Evolutionary conservation across 1,140 invertebrate species (phyloP).

Genomic region (Heliconius melpomene): DNA sequence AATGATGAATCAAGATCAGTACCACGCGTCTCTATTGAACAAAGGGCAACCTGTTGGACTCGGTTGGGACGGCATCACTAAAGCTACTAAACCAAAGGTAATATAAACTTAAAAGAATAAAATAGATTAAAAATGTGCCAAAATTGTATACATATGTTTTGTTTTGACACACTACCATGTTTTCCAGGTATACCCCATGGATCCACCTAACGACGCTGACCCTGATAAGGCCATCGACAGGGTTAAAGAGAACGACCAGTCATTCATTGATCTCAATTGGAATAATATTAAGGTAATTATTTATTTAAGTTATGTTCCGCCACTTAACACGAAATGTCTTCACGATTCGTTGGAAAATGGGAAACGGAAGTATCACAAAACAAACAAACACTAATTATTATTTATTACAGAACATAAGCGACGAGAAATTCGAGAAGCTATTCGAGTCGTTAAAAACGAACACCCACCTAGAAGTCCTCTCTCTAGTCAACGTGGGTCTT

Average conservation of each 20-base stretch:
- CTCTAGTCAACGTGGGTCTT: slow-evolving; percentile 96
- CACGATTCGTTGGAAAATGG: no score
- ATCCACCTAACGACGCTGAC: slow-evolving; percentile 97
- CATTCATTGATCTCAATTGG: slow-evolving; percentile 94
- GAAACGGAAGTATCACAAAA: no score
- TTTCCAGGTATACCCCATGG: slow-evolving; percentile 87
- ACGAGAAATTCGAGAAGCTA: slow-evolving; percentile 95
- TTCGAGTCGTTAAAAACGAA: slow-evolving; percentile 94
- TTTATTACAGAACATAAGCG: slow-evolving; percentile 92
- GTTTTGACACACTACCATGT: not conserved
- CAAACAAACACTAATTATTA: no score
- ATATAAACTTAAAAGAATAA: not conserved
- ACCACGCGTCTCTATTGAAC: slow-evolving; percentile 96
- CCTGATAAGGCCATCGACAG: slow-evolving; percentile 94
- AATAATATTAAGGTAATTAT: slow-evolving; percentile 95
- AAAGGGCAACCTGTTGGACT: slow-evolving; percentile 93
- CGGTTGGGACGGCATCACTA: slow-evolving; percentile 96
- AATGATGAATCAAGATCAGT: slow-evolving; percentile 99
- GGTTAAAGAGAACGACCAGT: slow-evolving; percentile 93
- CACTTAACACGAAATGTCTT: no score
- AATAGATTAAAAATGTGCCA: no score
- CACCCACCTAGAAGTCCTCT: slow-evolving; percentile 94
- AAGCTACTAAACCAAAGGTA: slow-evolving; percentile 94
- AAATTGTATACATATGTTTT: no score
- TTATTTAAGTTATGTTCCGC: no score